Evolutionary conservation across 2,797 vertebrate genomes (phyloP).

Genomic region (Amblyraja radiata): DNA sequence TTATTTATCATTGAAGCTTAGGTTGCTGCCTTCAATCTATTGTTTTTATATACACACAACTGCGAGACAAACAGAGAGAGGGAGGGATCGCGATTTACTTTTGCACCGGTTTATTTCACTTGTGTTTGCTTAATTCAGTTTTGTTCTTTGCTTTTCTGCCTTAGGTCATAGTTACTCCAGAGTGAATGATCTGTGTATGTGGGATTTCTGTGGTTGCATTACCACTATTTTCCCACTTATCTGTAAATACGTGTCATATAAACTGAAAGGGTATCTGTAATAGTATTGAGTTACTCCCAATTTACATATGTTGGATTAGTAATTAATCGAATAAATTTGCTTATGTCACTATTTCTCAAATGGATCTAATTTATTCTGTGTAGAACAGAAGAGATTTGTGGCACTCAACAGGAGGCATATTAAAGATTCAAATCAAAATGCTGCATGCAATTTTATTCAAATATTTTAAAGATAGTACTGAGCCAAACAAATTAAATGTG

Average conservation of each 20-base stretch:
- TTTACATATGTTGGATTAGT: neutral
- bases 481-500: conserved; percentile 27
- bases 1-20: neutral
- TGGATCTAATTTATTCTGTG: conserved; percentile 15
- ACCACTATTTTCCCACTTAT: neutral
- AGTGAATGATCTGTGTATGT: neutral
- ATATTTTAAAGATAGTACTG: conserved; percentile 24
- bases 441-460: conserved; percentile 13
- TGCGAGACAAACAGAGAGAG: neutral
- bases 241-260: neutral
- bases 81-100: neutral
- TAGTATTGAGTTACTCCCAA: neutral
- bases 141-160: neutral
- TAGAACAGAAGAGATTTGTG: neutral
- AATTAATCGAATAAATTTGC: neutral
- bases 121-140: neutral
- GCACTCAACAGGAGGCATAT: neutral
- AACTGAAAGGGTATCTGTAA: neutral
- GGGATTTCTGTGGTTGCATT: conserved; percentile 34
- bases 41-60: neutral
- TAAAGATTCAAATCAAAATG: conserved; percentile 20
- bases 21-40: neutral
- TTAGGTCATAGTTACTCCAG: neutral
- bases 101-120: neutral
- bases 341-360: neutral